Evolutionary conservation across 2,113 vertebrate genomes (phyloP), one percentile per base, ranked within the genome.

Genomic region (Hyla sarda): DNA sequence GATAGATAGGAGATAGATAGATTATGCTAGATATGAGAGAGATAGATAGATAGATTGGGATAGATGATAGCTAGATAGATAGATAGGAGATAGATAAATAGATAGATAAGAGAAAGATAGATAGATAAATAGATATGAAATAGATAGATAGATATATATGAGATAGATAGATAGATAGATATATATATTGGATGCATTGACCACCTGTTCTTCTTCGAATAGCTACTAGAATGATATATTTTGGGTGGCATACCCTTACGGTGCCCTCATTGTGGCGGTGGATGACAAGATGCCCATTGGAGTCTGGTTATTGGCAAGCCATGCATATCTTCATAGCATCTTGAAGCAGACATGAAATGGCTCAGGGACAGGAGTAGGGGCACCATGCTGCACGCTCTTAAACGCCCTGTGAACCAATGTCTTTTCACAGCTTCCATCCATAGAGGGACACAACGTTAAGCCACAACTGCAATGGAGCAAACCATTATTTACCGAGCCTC

Each of bases 401-500:
- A 6, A 54, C 47, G 32, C 74, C 32, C 76, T 23, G 10, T 54
- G 16, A 32, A 76, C n/a, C 47, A 21, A 32, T 78, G 28, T 13
- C 21, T 32, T 21, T 5, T 37, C 32, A 58, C 52, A 58, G 19
- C 13, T 14, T 58, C 21, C 17, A 41, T 37, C 50, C 30, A 60
- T 17, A 13, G 77, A 41, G 47, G 56, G 54, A n/a, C 17, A 78
- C 75, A 34, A 30, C 1, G 32, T 60, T 17, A 41, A 37, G 47
- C 83, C 28, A 17, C 21, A 72, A 78, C 83, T 73, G 71, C 37
- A 83, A 73, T 21, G 69, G 67, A 71, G 48, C 48, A 73, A 77
- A 67, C 56, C 73, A 65, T 77, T 77, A 77, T 85, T 85, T 77
- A 77, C 17, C 14, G 75, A 78, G 28, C 41, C 37, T 50, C 56